Conservation (phyloP, 1,140 invertebrate genomes). For the Solenopsis invicta region DNA sequence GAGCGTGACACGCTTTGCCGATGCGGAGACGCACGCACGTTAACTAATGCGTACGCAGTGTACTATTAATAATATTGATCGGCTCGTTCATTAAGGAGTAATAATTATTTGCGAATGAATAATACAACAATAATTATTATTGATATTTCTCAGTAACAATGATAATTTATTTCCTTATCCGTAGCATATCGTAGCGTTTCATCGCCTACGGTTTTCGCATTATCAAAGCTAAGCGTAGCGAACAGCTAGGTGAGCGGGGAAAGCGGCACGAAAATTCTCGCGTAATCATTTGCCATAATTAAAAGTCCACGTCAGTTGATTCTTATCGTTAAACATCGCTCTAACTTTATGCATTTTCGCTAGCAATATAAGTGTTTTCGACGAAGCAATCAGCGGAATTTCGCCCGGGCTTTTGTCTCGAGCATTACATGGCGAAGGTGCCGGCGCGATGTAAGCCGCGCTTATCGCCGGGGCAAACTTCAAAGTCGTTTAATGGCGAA, state of each 20-base stretch:
- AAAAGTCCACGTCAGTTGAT: constrained; percentile 25
- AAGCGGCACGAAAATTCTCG: neutral
- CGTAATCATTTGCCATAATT: constrained; percentile 44
- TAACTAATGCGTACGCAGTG: neutral
- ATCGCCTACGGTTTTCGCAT: neutral
- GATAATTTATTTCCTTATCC: constrained; percentile 11
- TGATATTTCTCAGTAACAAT: neutral
- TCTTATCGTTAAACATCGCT: constrained; percentile 31
- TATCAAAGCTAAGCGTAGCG: neutral
- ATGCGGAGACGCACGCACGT: constrained; percentile 25
- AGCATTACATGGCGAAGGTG: constrained; percentile 34
- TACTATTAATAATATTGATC: constrained; percentile 9
- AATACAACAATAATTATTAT: neutral
- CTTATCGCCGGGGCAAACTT: constrained; percentile 80
- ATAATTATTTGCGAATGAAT: neutral
- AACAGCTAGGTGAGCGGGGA: neutral
- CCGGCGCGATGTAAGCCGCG: constrained; percentile 25
- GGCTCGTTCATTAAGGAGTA: neutral
- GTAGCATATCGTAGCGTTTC: neutral
- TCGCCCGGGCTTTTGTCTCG: constrained; percentile 30
- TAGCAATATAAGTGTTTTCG: constrained; percentile 28
- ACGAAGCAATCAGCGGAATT: constrained; percentile 49
- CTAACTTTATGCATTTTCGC: constrained; percentile 31
- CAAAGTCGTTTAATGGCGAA: constrained; percentile 80
- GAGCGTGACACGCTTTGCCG: constrained; percentile 29